Base-by-base conservation (phyloP, 2,113 vertebrate species). In the Pygathrix nemaeus region DNA sequence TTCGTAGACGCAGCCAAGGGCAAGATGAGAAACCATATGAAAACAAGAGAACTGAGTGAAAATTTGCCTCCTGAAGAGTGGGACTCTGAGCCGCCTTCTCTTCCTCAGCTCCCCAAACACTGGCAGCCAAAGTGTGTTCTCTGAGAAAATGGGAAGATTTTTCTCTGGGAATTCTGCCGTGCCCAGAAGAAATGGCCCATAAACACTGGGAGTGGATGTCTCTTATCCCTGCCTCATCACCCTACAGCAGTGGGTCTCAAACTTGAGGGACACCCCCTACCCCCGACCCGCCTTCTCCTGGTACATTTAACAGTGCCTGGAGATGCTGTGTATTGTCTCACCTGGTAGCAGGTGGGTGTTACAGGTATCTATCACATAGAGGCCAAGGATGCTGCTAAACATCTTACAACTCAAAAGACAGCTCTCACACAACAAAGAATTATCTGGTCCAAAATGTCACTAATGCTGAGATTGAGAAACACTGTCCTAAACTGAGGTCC, bases 1-100 rank as follows among this genome's bases (percentile, higher is more conserved):
- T 16, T 68, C 0, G 16, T n/a, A 68, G 7, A n/a, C 3, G 18
- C 16, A 35, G 32, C 18, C 18, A 18, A n/a, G 50, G 52, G 50
- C 40, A 83, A 83, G 64, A 57, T 43, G 32, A 90, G 35, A 55
- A 20, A 14, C 52, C 79, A 35, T 6, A 20, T 13, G 21, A 38
- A 45, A 12, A 30, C 43, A 45, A 27, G n/a, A 32, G 40, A 73
- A 21, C 0, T 6, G 50, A 45, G 79, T 72, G 50, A n/a, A 72
- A 72, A 18, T 66, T 21, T 30, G 8, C 13, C 43, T 3, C 48
- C 18, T 18, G n/a, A 16, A 23, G 45, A 81, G 76, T 2, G 11
- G n/a, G 45, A 13, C n/a, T 68, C 59, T 5, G 3, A 18, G 76
- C 30, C 16, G 2, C 30, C 66, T 73, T 55, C 79, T 79, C 35